These are phyloP conservation scores for Orbicella faveolata DNA, from an alignment of 64 coral and sea anemone genomes.

Conservation along the genomic window DNA sequence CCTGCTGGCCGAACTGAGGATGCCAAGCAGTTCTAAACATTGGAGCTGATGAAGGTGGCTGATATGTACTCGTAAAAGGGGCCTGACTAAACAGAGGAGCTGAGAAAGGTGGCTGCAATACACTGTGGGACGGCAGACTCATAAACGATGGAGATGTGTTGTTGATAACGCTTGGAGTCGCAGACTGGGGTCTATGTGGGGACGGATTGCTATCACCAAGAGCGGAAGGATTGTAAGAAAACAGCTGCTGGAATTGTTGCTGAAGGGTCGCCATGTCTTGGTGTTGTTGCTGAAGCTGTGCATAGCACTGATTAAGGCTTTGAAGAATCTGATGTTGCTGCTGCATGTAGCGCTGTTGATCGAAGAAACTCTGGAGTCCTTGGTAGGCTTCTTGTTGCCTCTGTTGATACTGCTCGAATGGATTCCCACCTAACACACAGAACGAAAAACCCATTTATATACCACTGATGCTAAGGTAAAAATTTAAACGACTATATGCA, in stretches of 20 bases:
- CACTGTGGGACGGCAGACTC: constrained; percentile 22
- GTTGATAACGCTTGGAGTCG: constrained; percentile 43
- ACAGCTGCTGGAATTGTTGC: constrained; percentile 88
- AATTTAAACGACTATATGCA: no score
- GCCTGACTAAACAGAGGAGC: not conserved
- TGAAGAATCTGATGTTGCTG: constrained; percentile 95
- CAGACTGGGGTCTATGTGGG: constrained; percentile 49
- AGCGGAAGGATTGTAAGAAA: constrained; percentile 60
- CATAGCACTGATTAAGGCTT: constrained; percentile 87
- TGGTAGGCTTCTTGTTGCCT: constrained; percentile 92
- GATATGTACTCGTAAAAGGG: constrained; percentile 13
- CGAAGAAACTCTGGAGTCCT: constrained; percentile 92
- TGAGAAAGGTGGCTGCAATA: constrained; percentile 1
- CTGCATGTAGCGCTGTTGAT: constrained; percentile 85
- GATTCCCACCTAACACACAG: constrained; percentile 49
- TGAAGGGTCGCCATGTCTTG: constrained; percentile 90
- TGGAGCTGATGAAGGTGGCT: constrained; percentile 64
- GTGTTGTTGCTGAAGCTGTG: constrained; percentile 91
- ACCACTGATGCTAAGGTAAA: no score
- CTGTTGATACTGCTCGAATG: constrained; percentile 95
- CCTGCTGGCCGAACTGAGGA: not conserved
- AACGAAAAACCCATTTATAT: not conserved
- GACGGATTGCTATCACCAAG: constrained; percentile 22
- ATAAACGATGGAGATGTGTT: constrained; percentile 19
- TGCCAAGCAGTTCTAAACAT: constrained; percentile 35